phyloP scores from a whole-genome alignment of 2,888 invertebrate species.

The Heliconius charithonia region DNA sequence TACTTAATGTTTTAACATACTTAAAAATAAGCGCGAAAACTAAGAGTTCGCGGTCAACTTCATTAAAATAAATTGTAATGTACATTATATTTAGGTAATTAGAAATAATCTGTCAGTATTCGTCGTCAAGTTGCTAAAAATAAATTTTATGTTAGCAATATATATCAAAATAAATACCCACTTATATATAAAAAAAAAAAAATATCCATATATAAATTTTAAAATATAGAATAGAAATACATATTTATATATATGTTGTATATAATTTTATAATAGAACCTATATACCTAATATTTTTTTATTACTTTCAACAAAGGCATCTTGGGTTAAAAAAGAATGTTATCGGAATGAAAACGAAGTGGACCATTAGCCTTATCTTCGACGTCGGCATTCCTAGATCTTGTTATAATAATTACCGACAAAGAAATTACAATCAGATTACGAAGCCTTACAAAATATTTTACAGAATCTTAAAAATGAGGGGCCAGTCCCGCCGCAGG shows the following conservation, averaged over 20 bases:
- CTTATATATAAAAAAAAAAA: background rate
- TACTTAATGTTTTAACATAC: background rate
- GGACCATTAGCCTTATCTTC: constrained; percentile 34
- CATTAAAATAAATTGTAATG: too few species aligned
- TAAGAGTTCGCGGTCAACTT: too few species aligned
- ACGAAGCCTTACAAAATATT: constrained; percentile 4
- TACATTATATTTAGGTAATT: background rate
- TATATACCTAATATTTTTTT: background rate
- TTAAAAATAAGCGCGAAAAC: background rate
- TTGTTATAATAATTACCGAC: constrained; percentile 37
- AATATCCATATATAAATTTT: too few species aligned
- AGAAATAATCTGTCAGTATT: background rate
- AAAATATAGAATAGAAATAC: too few species aligned
- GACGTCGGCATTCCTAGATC: constrained; percentile 34
- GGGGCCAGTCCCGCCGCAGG: too few species aligned
- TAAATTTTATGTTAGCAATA: background rate
- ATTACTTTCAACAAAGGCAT: background rate
- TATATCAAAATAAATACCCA: background rate
- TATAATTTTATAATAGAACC: too few species aligned
- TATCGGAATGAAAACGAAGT: constrained; percentile 24
- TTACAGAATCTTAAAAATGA: background rate
- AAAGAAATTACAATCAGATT: constrained; percentile 38
- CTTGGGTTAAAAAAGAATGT: constrained; percentile 15
- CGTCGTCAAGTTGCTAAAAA: background rate
- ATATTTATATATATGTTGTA: too few species aligned